These are phyloP conservation scores for Mus musculus DNA, from an alignment of 2,113 vertebrate genomes.

Conservation along the genomic window GRCm39 chr4:85861001-85861500, in stretches of 20 bases:
- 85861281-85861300: background rate
- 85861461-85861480: background rate
- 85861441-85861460: slow-evolving; percentile 42
- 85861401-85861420: slow-evolving; percentile 35
- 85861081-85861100: background rate
- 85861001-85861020: slow-evolving; percentile 52
- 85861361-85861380: slow-evolving; percentile 17
- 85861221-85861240: background rate
- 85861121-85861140: background rate
- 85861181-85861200: background rate
- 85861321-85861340: background rate
- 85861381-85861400: slow-evolving; percentile 34
- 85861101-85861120: background rate
- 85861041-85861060: slow-evolving; percentile 48
- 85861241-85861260: background rate
- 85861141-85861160: background rate
- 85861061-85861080: slow-evolving; percentile 43
- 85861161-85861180: slow-evolving; percentile 10
- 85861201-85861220: background rate
- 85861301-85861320: slow-evolving; percentile 33
- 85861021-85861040: slow-evolving; percentile 21
- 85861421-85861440: background rate
- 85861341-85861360: slow-evolving; percentile 59
- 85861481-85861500: background rate
- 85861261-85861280: background rate